Percentiles rank a stretch among this genome's conserved stretches.
Evolutionary conservation across 2,797 vertebrate species (phyloP).

Genomic region (Austrolebias charrua): DNA sequence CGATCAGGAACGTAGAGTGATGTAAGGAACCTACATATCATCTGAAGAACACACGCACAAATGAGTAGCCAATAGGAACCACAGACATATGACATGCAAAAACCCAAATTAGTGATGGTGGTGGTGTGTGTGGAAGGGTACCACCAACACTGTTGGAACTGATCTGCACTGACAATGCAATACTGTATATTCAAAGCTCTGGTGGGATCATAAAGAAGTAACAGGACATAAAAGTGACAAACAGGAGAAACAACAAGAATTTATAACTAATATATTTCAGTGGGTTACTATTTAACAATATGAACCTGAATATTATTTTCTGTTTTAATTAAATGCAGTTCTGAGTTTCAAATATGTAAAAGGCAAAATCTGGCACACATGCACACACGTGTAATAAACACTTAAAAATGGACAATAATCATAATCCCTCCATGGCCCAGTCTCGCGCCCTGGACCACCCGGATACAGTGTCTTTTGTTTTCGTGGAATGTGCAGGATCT

Average conservation of each 20-base stretch:
- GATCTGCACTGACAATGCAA: not conserved
- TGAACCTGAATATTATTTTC: not conserved
- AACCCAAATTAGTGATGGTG: not conserved
- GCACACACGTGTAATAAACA: not conserved
- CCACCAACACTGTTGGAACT: not conserved
- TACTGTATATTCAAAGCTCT: not conserved
- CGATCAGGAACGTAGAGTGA: slow-evolving; percentile 64
- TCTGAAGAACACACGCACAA: slow-evolving; percentile 79
- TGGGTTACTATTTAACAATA: not conserved
- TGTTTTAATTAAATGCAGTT: not conserved
- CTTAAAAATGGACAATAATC: slow-evolving; percentile 54
- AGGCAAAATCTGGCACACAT: slow-evolving; percentile 2
- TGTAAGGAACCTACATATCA: slow-evolving; percentile 73
- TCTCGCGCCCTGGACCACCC: slow-evolving; percentile 67
- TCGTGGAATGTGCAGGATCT: slow-evolving; percentile 58
- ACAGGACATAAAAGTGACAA: not conserved
- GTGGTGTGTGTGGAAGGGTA: not conserved
- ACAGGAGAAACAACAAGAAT: not conserved
- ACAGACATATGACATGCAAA: slow-evolving; percentile 52
- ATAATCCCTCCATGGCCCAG: slow-evolving; percentile 37
- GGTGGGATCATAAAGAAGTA: not conserved
- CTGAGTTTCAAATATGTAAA: not conserved
- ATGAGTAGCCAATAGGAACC: slow-evolving; percentile 66
- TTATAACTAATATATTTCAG: not conserved
- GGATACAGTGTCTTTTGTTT: slow-evolving; percentile 55